Percentiles rank a stretch among this genome's conserved stretches.
phyloP scores from a whole-genome alignment of 2,113 vertebrate species.

The Stomatorhinus ivindoensis region DNA sequence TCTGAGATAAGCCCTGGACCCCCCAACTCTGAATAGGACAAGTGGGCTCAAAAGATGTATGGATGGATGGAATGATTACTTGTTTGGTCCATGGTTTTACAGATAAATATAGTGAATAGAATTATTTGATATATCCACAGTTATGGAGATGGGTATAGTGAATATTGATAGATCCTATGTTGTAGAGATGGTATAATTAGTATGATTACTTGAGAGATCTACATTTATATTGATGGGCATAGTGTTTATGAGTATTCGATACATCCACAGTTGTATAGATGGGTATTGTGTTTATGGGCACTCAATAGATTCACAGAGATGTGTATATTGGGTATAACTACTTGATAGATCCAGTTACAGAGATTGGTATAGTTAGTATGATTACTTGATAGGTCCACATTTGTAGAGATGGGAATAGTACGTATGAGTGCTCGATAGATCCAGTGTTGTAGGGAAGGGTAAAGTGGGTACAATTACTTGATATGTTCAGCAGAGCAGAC shows the following conservation, averaged over 20 bases:
- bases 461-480: neutral
- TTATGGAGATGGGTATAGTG: neutral
- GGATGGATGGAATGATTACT: no score
- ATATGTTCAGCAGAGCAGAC: neutral
- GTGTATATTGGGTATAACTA: neutral
- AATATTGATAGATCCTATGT: neutral
- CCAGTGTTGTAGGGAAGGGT: neutral
- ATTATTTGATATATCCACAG: neutral
- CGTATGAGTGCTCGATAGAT: neutral
- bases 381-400: neutral
- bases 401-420: neutral
- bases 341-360: neutral
- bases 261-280: no score
- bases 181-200: no score
- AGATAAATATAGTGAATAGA: neutral
- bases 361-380: neutral
- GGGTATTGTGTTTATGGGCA: no score
- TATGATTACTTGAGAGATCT: neutral
- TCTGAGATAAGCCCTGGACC: no score
- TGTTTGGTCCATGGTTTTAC: no score
- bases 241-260: neutral
- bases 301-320: no score
- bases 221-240: neutral
- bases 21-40: no score
- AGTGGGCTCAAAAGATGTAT: no score